A percentile compares a stretch with the other conserved stretches of the same genome.
Conservation (phyloP, 2,888 invertebrate genomes). For the Erebia palarica region DNA sequence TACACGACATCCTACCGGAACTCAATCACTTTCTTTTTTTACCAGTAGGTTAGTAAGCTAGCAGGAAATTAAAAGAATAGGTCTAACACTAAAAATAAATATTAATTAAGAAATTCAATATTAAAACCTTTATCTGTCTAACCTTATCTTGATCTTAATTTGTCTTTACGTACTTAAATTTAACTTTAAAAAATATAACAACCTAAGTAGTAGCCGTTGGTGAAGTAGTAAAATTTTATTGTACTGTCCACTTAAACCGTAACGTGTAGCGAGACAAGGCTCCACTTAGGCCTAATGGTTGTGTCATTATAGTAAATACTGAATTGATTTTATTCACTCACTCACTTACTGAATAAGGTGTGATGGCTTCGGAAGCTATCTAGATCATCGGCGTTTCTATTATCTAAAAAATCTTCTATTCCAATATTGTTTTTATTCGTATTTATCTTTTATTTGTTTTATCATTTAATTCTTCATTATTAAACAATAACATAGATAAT, state of each 20-base stretch:
- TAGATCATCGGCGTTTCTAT: not conserved
- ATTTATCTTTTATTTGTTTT: no score
- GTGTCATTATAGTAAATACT: conserved; percentile 63
- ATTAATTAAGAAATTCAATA: not conserved
- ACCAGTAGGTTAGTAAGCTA: no score
- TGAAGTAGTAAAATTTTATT: conserved; percentile 67
- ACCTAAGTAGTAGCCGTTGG: conserved; percentile 32
- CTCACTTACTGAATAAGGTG: conserved; percentile 1
- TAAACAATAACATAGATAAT: no score
- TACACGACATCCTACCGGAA: no score
- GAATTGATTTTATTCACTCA: conserved; percentile 55
- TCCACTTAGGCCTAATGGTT: conserved; percentile 43
- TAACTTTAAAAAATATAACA: conserved; percentile 32
- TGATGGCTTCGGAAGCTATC: not conserved
- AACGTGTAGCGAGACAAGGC: conserved; percentile 49
- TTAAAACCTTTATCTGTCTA: not conserved
- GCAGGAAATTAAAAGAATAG: no score
- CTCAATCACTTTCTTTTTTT: no score
- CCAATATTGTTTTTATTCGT: no score
- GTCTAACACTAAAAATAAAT: not conserved
- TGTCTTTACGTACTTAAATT: conserved; percentile 29
- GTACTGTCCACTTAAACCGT: conserved; percentile 64
- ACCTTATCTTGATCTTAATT: conserved; percentile 31
- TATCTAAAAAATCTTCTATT: not conserved
- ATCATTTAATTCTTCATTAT: no score